Percentiles rank a stretch among this genome's conserved stretches.
Conservation (phyloP, 2,113 vertebrate species). For the Elgaria multicarinata region DNA sequence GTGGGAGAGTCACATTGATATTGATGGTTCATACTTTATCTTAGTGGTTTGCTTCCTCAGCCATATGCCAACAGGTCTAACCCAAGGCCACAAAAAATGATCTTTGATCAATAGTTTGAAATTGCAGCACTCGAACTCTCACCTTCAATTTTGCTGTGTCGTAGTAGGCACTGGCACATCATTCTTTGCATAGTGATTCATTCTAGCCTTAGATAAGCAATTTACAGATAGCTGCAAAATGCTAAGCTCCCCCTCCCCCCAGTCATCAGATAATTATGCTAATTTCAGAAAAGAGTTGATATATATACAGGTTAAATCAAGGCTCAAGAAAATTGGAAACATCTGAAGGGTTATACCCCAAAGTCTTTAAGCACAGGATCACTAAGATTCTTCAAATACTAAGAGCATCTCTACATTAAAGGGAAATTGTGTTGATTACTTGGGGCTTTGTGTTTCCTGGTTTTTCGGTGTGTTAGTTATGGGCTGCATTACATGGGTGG, state of each 20-base stretch:
- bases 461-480: too few relatives aligned
- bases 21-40: constrained; percentile 69
- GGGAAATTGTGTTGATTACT: too few relatives aligned
- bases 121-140: constrained; percentile 72
- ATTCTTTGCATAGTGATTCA: constrained; percentile 64
- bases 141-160: constrained; percentile 69
- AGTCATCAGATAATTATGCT: constrained; percentile 3
- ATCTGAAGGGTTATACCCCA: not conserved
- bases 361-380: constrained; percentile 28
- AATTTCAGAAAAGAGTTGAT: constrained; percentile 1
- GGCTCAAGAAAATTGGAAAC: not conserved
- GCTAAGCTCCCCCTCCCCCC: constrained; percentile 38
- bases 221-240: constrained; percentile 53
- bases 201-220: constrained; percentile 62
- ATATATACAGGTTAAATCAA: not conserved
- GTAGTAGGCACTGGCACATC: constrained; percentile 57
- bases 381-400: constrained; percentile 9
- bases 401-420: too few relatives aligned
- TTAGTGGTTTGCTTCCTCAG: constrained; percentile 60
- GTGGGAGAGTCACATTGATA: constrained; percentile 34
- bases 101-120: constrained; percentile 73
- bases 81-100: constrained; percentile 64
- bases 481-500: too few relatives aligned
- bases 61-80: constrained; percentile 56
- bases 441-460: too few relatives aligned